Percentiles rank a stretch among this genome's conserved stretches.
phyloP scores from a whole-genome alignment of 2,888 invertebrate genomes.

The Anarsia innoxiella region DNA sequence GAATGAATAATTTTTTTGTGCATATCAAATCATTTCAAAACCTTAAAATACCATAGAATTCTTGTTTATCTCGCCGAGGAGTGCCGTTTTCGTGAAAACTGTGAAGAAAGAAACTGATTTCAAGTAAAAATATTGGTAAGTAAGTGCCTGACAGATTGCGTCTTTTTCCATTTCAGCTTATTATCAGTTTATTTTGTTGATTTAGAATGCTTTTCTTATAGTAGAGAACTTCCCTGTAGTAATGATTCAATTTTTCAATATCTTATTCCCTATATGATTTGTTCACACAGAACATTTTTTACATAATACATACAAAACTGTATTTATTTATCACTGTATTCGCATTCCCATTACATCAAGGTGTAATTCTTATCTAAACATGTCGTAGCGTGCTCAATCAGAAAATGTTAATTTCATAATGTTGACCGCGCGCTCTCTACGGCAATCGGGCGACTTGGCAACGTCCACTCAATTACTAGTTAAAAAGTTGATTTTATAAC shows the following conservation, averaged over 20 bases:
- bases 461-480: constrained; percentile 43
- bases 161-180: constrained; percentile 62
- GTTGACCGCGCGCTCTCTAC: constrained; percentile 47
- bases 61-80: constrained; percentile 45
- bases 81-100: constrained; percentile 62
- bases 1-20: constrained; percentile 71
- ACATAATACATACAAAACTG: constrained; percentile 4
- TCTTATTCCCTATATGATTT: constrained; percentile 35
- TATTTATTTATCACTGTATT: constrained; percentile 3
- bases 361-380: constrained; percentile 35
- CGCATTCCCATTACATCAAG: constrained; percentile 26
- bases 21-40: constrained; percentile 67
- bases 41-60: constrained; percentile 68
- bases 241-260: too few relatives aligned
- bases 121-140: constrained; percentile 68
- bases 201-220: constrained; percentile 41
- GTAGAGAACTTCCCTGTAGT: constrained; percentile 17
- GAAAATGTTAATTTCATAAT: constrained; percentile 54
- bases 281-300: constrained; percentile 28
- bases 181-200: constrained; percentile 37
- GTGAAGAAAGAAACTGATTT: constrained; percentile 53
- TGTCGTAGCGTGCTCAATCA: constrained; percentile 35
- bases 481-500: constrained; percentile 43
- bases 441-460: constrained; percentile 50
- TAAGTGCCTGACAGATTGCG: constrained; percentile 68